These are phyloP conservation scores for Syrista parreyssii DNA, from an alignment of 2,888 invertebrate species.

Conservation along the genomic window DNA sequence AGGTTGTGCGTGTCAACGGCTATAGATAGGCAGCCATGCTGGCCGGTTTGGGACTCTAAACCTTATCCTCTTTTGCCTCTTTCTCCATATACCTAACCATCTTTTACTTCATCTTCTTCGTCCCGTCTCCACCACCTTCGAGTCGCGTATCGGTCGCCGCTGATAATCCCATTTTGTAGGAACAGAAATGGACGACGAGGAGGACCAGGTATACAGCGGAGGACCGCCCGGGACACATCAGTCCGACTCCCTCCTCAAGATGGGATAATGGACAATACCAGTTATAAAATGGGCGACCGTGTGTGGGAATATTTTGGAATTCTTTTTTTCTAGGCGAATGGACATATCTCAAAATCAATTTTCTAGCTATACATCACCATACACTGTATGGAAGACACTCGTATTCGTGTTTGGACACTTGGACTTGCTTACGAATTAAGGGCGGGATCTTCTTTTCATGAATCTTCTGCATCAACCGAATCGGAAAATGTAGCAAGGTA, in stretches of 20 bases:
- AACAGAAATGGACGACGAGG: not conserved
- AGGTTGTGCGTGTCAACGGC: conserved; percentile 4
- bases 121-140: not conserved
- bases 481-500: not conserved
- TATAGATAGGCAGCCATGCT: not conserved
- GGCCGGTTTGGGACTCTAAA: not conserved
- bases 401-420: not conserved
- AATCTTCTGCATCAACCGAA: not conserved
- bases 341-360: not conserved
- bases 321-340: not conserved
- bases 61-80: not conserved
- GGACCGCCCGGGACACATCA: not conserved
- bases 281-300: not conserved
- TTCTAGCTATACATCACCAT: not conserved
- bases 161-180: conserved; percentile 4
- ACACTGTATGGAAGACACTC: not conserved
- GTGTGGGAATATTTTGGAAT: not conserved
- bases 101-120: not conserved
- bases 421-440: not conserved
- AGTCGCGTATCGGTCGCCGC: conserved; percentile 1
- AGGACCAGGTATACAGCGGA: not conserved
- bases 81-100: not conserved
- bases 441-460: not conserved
- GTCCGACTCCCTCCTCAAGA: not conserved
- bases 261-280: not conserved